A percentile compares a stretch with the other conserved stretches of the same genome.
Conservation (phyloP, 2,113 vertebrate species). For the Cacatua alba region DNA sequence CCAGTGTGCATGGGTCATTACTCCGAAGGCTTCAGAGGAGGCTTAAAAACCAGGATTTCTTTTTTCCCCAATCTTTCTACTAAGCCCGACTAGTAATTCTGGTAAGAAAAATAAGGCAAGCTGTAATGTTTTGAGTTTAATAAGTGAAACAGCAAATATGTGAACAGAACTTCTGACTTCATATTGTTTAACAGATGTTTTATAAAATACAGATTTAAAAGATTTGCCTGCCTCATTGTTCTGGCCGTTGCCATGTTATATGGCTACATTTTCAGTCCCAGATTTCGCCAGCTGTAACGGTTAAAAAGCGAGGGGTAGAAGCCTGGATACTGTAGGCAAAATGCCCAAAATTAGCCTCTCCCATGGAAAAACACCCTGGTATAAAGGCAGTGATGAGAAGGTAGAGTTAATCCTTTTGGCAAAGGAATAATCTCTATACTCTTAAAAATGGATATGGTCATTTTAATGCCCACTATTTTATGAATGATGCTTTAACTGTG, state of each 20-base stretch:
- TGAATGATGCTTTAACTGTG: slow-evolving; percentile 50
- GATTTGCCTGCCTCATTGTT: slow-evolving; percentile 63
- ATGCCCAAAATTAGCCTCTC: slow-evolving; percentile 48
- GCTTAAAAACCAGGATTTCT: neutral
- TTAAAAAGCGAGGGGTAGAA: slow-evolving; percentile 42
- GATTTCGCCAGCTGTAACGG: slow-evolving; percentile 60
- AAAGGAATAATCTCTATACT: slow-evolving; percentile 24
- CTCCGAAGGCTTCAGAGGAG: neutral
- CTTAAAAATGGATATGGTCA: slow-evolving; percentile 27
- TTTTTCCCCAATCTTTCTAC: neutral
- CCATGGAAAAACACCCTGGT: neutral
- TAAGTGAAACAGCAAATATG: slow-evolving; percentile 57
- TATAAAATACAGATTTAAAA: slow-evolving; percentile 66
- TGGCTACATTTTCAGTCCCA: slow-evolving; percentile 25
- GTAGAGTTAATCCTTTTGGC: slow-evolving; percentile 35
- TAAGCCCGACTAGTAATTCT: slow-evolving; percentile 20
- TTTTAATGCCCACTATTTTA: slow-evolving; percentile 49
- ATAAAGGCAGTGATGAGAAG: slow-evolving; percentile 4
- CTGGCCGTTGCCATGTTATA: slow-evolving; percentile 26
- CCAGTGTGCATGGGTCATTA: neutral
- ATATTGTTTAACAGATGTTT: slow-evolving; percentile 67
- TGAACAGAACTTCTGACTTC: slow-evolving; percentile 64
- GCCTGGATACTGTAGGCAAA: slow-evolving; percentile 32
- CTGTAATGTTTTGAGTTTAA: slow-evolving; percentile 47
- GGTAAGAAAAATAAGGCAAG: slow-evolving; percentile 54